These are phyloP conservation scores for Corythornis cristatus DNA, from an alignment of 2,113 vertebrate genomes.

Conservation along the genomic window DNA sequence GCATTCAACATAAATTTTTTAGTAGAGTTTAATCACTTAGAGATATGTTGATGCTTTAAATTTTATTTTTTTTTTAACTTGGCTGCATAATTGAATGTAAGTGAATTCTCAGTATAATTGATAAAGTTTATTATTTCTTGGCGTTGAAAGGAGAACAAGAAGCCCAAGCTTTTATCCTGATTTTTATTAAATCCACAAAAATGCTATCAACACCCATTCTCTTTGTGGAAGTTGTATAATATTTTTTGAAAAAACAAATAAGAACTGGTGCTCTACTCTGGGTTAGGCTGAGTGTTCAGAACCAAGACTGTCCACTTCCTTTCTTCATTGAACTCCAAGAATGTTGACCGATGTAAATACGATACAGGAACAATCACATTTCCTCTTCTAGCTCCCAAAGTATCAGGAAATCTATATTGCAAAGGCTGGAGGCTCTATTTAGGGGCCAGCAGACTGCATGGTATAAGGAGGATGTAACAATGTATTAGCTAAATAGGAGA, in stretches of 20 bases:
- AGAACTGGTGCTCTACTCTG: neutral
- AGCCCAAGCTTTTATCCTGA: neutral
- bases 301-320: neutral
- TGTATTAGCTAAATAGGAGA: neutral
- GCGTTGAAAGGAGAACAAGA: neutral
- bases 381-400: neutral
- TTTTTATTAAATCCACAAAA: neutral
- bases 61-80: neutral
- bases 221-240: neutral
- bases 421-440: neutral
- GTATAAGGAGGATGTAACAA: neutral
- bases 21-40: neutral
- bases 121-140: neutral
- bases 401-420: neutral
- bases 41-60: neutral
- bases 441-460: neutral
- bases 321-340: neutral
- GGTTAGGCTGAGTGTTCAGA: neutral
- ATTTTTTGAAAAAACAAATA: neutral
- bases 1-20: neutral
- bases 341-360: neutral
- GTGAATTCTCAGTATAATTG: neutral
- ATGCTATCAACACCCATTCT: neutral
- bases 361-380: neutral
- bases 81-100: neutral